Percentiles rank a stretch among this genome's conserved stretches.
phyloP scores from a whole-genome alignment of 2,888 invertebrate species.

The Ceriagrion tenellum region DNA sequence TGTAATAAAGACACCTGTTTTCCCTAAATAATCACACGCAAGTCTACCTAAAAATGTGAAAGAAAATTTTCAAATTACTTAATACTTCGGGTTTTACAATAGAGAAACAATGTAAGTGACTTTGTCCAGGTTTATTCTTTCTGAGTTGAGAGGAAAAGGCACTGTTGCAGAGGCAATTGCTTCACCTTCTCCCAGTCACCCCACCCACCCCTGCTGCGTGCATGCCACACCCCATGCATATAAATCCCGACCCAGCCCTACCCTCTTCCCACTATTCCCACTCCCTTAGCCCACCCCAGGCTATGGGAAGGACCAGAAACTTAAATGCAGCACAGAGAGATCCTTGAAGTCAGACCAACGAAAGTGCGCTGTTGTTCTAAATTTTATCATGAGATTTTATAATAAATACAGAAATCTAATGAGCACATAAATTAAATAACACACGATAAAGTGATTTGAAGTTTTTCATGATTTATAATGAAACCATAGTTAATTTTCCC shows the following conservation, averaged over 20 bases:
- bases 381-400: too few relatives aligned
- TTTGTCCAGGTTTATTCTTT: neutral
- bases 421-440: too few relatives aligned
- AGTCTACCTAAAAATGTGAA: neutral
- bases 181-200: conserved; percentile 49
- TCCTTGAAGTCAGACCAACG: neutral
- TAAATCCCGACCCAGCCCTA: conserved; percentile 20
- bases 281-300: neutral
- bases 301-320: neutral
- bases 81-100: neutral
- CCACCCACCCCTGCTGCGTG: conserved; percentile 61
- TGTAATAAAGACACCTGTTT: too few relatives aligned
- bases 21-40: neutral
- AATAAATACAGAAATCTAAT: too few relatives aligned
- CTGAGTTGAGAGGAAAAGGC: conserved; percentile 15
- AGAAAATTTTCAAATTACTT: neutral
- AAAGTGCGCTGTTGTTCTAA: neutral
- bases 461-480: too few relatives aligned
- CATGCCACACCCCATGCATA: conserved; percentile 67
- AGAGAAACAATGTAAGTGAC: neutral
- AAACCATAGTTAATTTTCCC: too few relatives aligned
- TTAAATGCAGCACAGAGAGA: neutral
- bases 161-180: conserved; percentile 36
- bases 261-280: neutral
- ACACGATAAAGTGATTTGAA: too few relatives aligned